Evolutionary conservation across 2,113 vertebrate species (phyloP).

Genomic region (Gavialis gangeticus): DNA sequence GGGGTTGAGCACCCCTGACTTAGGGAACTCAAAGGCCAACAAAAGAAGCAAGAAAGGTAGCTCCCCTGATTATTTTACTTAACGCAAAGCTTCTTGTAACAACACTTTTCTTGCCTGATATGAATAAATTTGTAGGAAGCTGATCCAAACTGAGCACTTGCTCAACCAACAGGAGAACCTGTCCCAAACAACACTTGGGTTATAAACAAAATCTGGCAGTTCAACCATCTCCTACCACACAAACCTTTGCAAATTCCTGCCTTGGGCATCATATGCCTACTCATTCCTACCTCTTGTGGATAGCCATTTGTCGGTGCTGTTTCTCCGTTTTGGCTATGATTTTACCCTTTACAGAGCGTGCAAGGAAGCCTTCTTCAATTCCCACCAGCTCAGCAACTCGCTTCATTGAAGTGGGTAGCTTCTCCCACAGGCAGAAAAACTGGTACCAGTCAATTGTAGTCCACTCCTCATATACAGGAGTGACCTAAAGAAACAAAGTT

Average conservation of each 20-base stretch:
- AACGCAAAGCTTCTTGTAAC: not conserved
- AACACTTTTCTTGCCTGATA: not conserved
- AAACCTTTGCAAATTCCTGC: not conserved
- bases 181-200: not conserved
- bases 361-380: constrained; percentile 94
- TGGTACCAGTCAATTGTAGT: constrained; percentile 96
- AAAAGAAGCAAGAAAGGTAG: not conserved
- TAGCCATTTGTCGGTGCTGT: constrained; percentile 93
- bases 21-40: not conserved
- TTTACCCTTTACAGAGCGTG: constrained; percentile 92
- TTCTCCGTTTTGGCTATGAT: constrained; percentile 91
- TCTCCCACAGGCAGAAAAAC: constrained; percentile 97
- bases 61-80: not conserved
- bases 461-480: constrained; percentile 96
- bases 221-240: not conserved
- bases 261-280: not conserved
- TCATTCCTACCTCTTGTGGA: constrained; percentile 91
- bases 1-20: too few relatives aligned
- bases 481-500: constrained; percentile 83
- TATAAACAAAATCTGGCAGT: not conserved
- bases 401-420: constrained; percentile 93
- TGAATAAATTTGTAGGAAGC: not conserved
- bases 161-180: not conserved
- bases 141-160: not conserved
- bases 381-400: constrained; percentile 96